phyloP scores from a whole-genome alignment of 1,140 invertebrate genomes.

The Aethina tumida region DNA sequence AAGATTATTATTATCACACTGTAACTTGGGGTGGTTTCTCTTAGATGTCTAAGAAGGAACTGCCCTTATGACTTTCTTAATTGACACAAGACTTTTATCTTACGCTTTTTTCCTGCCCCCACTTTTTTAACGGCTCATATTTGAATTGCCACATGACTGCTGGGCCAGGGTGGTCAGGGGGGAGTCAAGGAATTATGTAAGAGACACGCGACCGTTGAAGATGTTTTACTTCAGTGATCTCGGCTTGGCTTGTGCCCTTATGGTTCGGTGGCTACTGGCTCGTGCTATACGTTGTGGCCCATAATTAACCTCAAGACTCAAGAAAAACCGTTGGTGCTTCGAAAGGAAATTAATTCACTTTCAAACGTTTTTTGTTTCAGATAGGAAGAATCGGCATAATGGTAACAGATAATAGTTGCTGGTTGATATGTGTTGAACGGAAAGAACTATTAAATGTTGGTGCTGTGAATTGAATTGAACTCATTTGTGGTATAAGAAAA shows the following conservation, averaged over 20 bases:
- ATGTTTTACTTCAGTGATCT: conserved; percentile 29
- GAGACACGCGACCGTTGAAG: conserved; percentile 30
- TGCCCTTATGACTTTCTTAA: conserved; percentile 2
- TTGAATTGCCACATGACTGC: conserved; percentile 19
- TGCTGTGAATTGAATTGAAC: too few relatives aligned
- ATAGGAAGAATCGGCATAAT: too few relatives aligned
- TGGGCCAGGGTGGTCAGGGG: conserved; percentile 7
- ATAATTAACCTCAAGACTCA: too few relatives aligned
- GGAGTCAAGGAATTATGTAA: conserved; percentile 13
- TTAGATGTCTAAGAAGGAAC: conserved; percentile 4
- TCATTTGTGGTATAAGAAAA: too few relatives aligned
- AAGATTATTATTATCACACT: neutral
- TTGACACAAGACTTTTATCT: conserved; percentile 8
- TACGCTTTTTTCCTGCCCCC: conserved; percentile 15
- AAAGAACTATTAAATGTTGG: too few relatives aligned
- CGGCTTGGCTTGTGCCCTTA: conserved; percentile 21
- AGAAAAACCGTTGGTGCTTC: too few relatives aligned
- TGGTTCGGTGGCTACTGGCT: conserved; percentile 21
- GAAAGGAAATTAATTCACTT: too few relatives aligned
- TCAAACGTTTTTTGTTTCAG: too few relatives aligned
- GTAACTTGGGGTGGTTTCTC: conserved; percentile 1
- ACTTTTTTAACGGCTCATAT: conserved; percentile 26
- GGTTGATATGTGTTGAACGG: too few relatives aligned
- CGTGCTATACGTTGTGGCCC: too few relatives aligned
- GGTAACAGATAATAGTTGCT: too few relatives aligned